Conservation (phyloP, 2,888 invertebrate genomes). For the Heliconius ethilla region DNA sequence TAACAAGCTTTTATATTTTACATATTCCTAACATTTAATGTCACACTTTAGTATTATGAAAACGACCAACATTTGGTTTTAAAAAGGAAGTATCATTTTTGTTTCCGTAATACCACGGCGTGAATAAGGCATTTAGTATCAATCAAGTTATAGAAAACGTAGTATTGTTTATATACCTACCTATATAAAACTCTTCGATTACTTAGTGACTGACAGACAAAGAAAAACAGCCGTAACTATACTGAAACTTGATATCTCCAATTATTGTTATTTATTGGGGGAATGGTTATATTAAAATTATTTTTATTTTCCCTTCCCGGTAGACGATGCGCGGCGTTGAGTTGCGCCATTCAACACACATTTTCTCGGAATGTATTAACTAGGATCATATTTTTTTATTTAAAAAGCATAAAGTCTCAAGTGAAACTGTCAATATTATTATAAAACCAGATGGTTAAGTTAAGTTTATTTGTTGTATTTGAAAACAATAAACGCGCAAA, state of each 20-base stretch:
- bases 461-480: neutral
- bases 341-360: too few relatives aligned
- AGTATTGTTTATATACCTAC: neutral
- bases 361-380: too few relatives aligned
- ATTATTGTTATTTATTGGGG: too few relatives aligned
- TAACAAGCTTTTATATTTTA: neutral
- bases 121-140: neutral
- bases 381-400: too few relatives aligned
- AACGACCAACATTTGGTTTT: neutral
- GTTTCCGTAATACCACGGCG: neutral
- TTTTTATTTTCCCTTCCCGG: too few relatives aligned
- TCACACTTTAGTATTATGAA: neutral
- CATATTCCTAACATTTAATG: neutral
- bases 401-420: too few relatives aligned
- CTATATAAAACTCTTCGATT: neutral
- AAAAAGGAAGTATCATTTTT: neutral
- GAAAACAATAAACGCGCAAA: slow-evolving; percentile 2
- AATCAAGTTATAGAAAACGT: neutral
- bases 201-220: neutral
- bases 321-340: too few relatives aligned
- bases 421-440: neutral
- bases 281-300: too few relatives aligned
- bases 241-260: too few relatives aligned
- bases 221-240: too few relatives aligned
- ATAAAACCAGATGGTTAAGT: neutral